Evolutionary conservation across 2,797 vertebrate species (phyloP), one percentile per base, ranked within the genome.

Genomic region (Carapus acus): DNA sequence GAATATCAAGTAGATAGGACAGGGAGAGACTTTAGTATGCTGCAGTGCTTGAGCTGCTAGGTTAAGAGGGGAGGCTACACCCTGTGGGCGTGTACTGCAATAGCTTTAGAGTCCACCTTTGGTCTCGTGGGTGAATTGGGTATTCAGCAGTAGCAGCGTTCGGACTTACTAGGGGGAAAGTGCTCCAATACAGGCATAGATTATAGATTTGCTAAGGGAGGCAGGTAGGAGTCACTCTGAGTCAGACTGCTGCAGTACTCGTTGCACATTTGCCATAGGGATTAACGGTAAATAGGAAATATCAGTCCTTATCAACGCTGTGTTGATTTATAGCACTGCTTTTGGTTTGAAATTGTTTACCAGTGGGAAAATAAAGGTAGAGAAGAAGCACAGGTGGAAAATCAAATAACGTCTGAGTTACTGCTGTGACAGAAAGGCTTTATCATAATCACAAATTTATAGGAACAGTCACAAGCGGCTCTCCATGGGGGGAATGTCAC

Each of bases 31-130:
- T 27, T 27, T 5, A 9, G 5, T 27, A 27, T 27, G 9, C 9
- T 27, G 4, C 9, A 9, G 5, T 27, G 24, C 4, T 27, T 27
- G n/a, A 19, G 51, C 64, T 45, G 29, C 17, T 29, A 8, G 16
- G 50, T 23, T 27, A 31, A 17, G 65, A 51, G 46, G 55, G 37
- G 49, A 21, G 9, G 22, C 12, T 38, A 36, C 16, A 42, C 42
- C 55, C 54, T 36, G 43, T 43, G 62, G 51, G 57, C 57, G 24
- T 29, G 23, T 27, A 33, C 29, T 54, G 58, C 27, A 48, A 48
- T 51, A 56, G 46, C 17, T 49, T 23, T 50, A 42, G 24, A 34
- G 45, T 68, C 43, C 60, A 61, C 43, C 34, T 65, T 47, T 49
- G 60, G 50, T 21, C 52, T 14, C 41, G 48, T 41, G 39, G 50